Evolutionary conservation across 1,140 invertebrate species (phyloP), one percentile per base, ranked within the genome.

Genomic region (Spodoptera frugiperda): DNA sequence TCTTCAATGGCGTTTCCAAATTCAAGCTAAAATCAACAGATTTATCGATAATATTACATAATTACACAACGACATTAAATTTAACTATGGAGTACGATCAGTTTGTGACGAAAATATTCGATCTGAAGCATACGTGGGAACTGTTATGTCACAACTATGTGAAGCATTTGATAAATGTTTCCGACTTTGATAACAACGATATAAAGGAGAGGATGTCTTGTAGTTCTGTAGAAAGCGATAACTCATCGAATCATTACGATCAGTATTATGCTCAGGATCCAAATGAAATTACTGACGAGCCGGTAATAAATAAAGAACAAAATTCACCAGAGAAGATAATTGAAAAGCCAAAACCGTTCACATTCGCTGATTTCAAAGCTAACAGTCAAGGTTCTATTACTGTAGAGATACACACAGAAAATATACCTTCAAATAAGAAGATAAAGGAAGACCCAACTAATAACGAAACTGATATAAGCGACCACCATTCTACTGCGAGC

Each of bases 11-110:
- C 30, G 95, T 96, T 57, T 91, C 95, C 30, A 95, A 94, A 48
- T 96, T 96, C 51, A 94, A 94, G 77, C 93, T 96, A 30, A 96
- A 95, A 55, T 84, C 96, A 1, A 95, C 96, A 51, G 95, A 96
- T 53, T 94, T 97, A 6, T 96, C 96, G 54, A 95, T 94, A 61
- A 95, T 97, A 49, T 84, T 97, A 10, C 95, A 95, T 72, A 95
- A 94, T 19, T 95, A 95, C 76, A 92, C 93, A 4, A 88, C 95
- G 9, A 93, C 94, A 11, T 91, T 91, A 77, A 95, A 89, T 80
- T 95, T 93, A 78, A 95, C 92, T 33, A 93, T 95, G 68, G 95
- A 94, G 84, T 95, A 94, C 79, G 95, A 95, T 84, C 94, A 94
- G 80, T 95, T 95, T 84, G 90, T 95, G 3, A 90, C 92, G 14